Base-by-base conservation (phyloP, 1,140 invertebrate species). In the Oryctes rhinoceros region DNA sequence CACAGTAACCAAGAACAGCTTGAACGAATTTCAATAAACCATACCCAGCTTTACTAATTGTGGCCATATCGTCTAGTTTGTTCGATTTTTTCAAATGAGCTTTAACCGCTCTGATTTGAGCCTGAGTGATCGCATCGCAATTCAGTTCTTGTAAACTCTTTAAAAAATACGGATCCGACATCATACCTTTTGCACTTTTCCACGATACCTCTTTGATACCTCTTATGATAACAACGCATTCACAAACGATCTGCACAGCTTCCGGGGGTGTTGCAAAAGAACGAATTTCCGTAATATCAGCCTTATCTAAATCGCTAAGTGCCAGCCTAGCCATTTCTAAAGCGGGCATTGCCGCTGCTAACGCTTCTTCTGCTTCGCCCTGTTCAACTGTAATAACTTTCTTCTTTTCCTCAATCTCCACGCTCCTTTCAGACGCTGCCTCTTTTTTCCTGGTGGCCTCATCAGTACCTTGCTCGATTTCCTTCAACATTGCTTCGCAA, bases 231-330 rank as follows among this genome's bases (percentile, higher is more conserved):
- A 94, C 94, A 30, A 97, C 92, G 84, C 95, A 97, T 86, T 97
- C 96, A 84, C 95, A 96, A 0, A 97, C 93, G 1, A 94, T 90
- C 87, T 97, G 96, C 18, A 97, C 96, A 49, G 95, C 91, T 83
- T 96, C 93, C 0, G 96, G 96, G 0, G 96, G 96, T n/a, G 95
- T 96, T 44, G 95, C 93, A 86, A 97, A 97, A 0, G 95, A 96
- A 80, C 95, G 90, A 83, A 98, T 97, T 90, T 98, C 96, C 44
- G 95, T 96, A 80, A 98, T 97, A 85, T 97, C 96, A 0, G 92
- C 90, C 88, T 97, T 97, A 62, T 97, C 94, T 9, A 98, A 88
- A 81, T 96, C 93, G 7, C 91, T 90, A 0, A 98, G 89, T 0
- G 96, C 96, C 3, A 92, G 81, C 85, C 93, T 90, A 1, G 96